phyloP scores from a whole-genome alignment of 1,140 invertebrate species.

The Brachionus paranguensis region DNA sequence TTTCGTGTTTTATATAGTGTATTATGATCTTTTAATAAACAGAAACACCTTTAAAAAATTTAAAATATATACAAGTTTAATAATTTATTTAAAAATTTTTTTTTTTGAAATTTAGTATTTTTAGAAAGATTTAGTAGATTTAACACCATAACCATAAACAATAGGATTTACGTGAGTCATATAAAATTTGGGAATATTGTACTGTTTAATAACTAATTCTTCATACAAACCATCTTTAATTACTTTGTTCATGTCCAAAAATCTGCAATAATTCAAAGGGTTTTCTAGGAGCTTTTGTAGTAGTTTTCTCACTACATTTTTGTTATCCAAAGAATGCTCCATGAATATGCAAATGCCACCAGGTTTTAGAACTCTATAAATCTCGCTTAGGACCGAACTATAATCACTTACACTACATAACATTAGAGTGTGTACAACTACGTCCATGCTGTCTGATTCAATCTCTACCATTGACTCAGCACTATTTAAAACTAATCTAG shows the following conservation, averaged over 20 bases:
- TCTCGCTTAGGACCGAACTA: background rate
- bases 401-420: constrained; percentile 10
- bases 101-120: no score
- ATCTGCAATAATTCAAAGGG: background rate
- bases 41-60: no score
- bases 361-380: constrained; percentile 22
- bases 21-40: no score
- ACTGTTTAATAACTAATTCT: background rate
- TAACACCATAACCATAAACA: constrained; percentile 33
- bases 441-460: constrained; percentile 19
- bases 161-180: background rate
- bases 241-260: constrained; percentile 8
- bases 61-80: no score
- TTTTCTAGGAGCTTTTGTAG: background rate
- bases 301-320: background rate
- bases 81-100: no score
- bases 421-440: constrained; percentile 10
- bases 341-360: constrained; percentile 35
- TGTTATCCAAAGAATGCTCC: constrained; percentile 27
- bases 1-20: no score
- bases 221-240: background rate
- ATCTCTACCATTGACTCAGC: constrained; percentile 34
- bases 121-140: background rate
- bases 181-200: background rate
- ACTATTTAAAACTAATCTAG: background rate